Conservation (phyloP, 2,113 vertebrate genomes). For the Glaucidium brasilianum region DNA sequence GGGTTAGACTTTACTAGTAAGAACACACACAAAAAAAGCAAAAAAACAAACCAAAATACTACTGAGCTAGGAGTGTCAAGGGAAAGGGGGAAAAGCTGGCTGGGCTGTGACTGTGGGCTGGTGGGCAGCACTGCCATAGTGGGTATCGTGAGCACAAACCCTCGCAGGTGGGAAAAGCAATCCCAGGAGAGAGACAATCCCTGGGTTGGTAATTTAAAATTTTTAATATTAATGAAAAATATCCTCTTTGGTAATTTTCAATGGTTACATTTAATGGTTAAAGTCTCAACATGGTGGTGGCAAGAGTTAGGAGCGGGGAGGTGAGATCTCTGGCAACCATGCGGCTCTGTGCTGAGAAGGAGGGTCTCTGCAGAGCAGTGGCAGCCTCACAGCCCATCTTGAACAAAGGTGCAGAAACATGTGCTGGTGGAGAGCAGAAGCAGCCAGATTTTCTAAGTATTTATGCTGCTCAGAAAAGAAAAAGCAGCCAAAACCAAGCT, state of each 20-base stretch:
- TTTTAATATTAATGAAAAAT: background rate
- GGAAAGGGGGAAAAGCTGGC: background rate
- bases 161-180: accelerated
- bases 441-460: background rate
- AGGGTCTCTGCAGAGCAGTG: background rate
- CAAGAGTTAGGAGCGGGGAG: background rate
- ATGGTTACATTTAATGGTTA: background rate
- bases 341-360: background rate
- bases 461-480: background rate
- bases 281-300: background rate
- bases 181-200: background rate
- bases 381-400: accelerated
- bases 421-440: background rate
- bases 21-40: accelerated
- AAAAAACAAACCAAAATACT: background rate
- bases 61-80: too few species aligned
- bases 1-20: background rate
- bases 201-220: background rate
- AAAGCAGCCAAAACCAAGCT: background rate
- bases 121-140: accelerated
- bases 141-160: accelerated
- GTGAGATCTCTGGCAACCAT: accelerated
- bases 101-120: accelerated
- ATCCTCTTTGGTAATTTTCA: background rate
- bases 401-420: accelerated